phyloP scores from a whole-genome alignment of 2,797 vertebrate genomes.

The Mallotus villosus region DNA sequence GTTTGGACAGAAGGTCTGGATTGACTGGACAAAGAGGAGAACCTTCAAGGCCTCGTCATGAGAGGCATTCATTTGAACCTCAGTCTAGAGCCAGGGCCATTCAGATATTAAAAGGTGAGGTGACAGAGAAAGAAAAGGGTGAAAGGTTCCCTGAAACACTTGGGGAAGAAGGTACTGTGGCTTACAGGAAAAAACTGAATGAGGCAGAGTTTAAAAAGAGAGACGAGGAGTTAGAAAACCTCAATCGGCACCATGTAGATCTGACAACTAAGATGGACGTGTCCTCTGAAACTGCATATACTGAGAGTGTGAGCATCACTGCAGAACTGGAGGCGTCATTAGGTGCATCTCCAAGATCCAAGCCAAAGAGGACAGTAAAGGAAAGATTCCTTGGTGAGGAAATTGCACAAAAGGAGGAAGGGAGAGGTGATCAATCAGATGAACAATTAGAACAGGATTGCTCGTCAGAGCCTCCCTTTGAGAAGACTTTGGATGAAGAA shows the following conservation, averaged over 20 bases:
- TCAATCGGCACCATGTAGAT: conserved; percentile 31
- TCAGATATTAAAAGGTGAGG: conserved; percentile 73
- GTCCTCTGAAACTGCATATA: conserved; percentile 38
- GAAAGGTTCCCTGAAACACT: conserved; percentile 23
- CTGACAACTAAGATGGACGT: conserved; percentile 36
- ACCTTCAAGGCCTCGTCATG: conserved; percentile 41
- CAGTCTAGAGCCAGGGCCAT: conserved; percentile 72
- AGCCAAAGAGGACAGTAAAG: conserved; percentile 36
- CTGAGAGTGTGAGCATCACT: conserved; percentile 30
- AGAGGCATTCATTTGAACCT: conserved; percentile 71
- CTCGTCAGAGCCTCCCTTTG: conserved; percentile 61
- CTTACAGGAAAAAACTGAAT: conserved; percentile 28
- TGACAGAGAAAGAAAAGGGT: conserved; percentile 27
- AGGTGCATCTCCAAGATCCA: conserved; percentile 41
- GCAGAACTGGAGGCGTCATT: conserved; percentile 26
- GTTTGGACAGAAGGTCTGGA: conserved; percentile 57
- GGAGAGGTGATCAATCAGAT: conserved; percentile 24
- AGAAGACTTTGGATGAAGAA: conserved; percentile 65
- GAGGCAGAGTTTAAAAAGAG: conserved; percentile 31
- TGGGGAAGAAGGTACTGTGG: conserved; percentile 22
- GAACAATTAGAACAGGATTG: conserved; percentile 38
- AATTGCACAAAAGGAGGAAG: conserved; percentile 21
- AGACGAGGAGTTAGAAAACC: conserved; percentile 22
- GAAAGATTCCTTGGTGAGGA: conserved; percentile 47
- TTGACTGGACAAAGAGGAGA: conserved; percentile 38